Evolutionary conservation across 2,888 invertebrate species (phyloP).

Genomic region (Beris morrisii): DNA sequence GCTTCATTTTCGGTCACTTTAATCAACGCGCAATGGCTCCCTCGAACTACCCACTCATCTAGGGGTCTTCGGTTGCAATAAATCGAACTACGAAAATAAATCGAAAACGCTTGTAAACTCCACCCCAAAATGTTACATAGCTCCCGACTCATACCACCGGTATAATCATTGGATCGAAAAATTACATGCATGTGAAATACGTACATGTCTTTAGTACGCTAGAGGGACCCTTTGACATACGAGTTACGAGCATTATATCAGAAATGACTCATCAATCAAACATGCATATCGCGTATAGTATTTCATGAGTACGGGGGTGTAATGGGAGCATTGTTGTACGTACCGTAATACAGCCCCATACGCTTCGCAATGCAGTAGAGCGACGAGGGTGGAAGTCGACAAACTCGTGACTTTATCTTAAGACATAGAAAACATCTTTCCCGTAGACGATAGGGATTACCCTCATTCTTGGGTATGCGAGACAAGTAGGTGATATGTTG

Average conservation of each 20-base stretch:
- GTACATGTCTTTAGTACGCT: slow-evolving; percentile 14
- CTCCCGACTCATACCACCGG: background rate
- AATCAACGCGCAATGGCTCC: slow-evolving; percentile 31
- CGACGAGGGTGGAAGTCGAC: slow-evolving; percentile 2
- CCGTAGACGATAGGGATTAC: background rate
- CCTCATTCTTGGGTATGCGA: slow-evolving; percentile 20
- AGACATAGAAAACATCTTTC: slow-evolving; percentile 17
- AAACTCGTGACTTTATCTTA: slow-evolving; percentile 30
- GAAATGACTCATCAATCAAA: slow-evolving; percentile 40
- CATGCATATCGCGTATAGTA: slow-evolving; percentile 37
- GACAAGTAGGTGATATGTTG: slow-evolving; percentile 33
- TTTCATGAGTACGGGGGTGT: slow-evolving; percentile 14
- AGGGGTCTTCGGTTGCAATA: slow-evolving; percentile 30
- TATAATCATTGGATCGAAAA: slow-evolving; percentile 5
- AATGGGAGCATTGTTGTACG: slow-evolving; percentile 12
- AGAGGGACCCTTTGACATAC: slow-evolving; percentile 23
- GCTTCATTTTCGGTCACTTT: slow-evolving; percentile 37
- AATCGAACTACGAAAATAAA: slow-evolving; percentile 37
- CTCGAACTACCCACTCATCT: slow-evolving; percentile 1
- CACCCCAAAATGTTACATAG: slow-evolving; percentile 20
- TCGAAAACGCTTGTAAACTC: slow-evolving; percentile 37
- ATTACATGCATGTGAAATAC: slow-evolving; percentile 16
- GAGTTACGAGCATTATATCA: slow-evolving; percentile 34
- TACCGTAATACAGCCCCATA: background rate
- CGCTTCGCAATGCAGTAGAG: slow-evolving; percentile 12